phyloP scores from a whole-genome alignment of 2,797 vertebrate species.

The Notolabrus celidotus region DNA sequence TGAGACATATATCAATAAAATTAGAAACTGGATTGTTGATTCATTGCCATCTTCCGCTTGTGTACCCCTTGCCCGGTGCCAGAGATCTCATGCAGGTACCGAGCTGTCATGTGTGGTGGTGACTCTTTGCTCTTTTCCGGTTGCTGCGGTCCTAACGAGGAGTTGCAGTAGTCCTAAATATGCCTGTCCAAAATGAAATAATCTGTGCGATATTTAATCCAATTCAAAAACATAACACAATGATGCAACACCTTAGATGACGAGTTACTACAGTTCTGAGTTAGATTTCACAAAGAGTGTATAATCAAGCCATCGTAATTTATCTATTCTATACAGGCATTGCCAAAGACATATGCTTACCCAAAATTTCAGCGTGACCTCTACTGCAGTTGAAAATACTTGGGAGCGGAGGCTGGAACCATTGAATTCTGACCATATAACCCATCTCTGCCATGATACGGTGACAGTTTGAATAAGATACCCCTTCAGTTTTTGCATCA shows the following conservation, averaged over 20 bases:
- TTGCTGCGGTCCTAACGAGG: constrained; percentile 34
- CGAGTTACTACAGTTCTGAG: accelerated
- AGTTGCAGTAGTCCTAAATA: neutral
- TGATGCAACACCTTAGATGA: accelerated
- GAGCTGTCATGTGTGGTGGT: constrained; percentile 34
- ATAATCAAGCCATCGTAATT: neutral
- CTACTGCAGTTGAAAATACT: constrained; percentile 88
- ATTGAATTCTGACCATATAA: constrained; percentile 71
- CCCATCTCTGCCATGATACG: constrained; percentile 32
- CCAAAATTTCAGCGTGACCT: constrained; percentile 84
- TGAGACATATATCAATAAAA: too few species aligned
- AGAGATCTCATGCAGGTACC: neutral
- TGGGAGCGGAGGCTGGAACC: constrained; percentile 68
- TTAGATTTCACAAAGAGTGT: accelerated
- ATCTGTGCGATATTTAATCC: accelerated
- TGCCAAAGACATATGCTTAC: constrained; percentile 35
- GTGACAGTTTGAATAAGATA: constrained; percentile 60
- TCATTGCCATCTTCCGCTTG: too few species aligned
- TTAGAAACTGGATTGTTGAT: too few species aligned
- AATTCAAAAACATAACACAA: accelerated
- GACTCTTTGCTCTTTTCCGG: constrained; percentile 51
- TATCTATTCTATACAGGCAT: constrained; percentile 64
- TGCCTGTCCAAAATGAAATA: constrained; percentile 46
- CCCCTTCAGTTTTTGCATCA: constrained; percentile 62
- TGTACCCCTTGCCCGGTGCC: too few species aligned